Base-by-base conservation (phyloP, 2,797 vertebrate genomes). In the Cyprinodon diabolis region DNA sequence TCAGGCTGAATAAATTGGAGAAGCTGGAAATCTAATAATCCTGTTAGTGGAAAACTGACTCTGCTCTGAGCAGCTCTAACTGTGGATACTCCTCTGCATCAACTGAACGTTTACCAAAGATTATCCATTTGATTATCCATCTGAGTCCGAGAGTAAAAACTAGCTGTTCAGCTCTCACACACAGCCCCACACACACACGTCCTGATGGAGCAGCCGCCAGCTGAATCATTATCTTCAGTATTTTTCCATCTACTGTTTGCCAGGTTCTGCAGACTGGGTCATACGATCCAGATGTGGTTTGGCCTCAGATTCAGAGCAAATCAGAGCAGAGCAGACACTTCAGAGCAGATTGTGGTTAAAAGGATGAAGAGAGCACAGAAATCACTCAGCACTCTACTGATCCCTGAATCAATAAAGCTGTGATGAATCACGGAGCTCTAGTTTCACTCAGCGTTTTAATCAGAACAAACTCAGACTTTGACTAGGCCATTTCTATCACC, bases 261-360 rank as follows among this genome's bases (percentile, higher is more conserved):
- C 94, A 95, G 87, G 87, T 88, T 90, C 86, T 89, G 70, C 82
- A 91, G 90, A 91, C 91, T 86, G 87, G 76, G 85, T 92, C 86
- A 94, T 87, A 93, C 79, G 90, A 93, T 88, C 85, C 92, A 95
- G 95, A 94, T 91, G 95, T 91, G 94, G 89, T 85, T 81, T 87
- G 88, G 85, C 84, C 56, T 72, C 79, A 78, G 78, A 92, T 83
- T 60, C 79, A 67, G 78, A 89, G 78, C 77, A 76, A 80, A 84
- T 86, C 81, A 80, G 78, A 78, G 80, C 72, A 62, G 62, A 84
- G 49, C 66, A 79, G 58, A 74, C 13, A 0, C 71, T 68, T 68
- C 75, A 54, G 68, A 70, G 69, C 57, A 65, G 56, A 72, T 52
- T 66, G 74, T 2, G 7, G 52, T 78, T 25, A 71, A 11, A 35